Base-by-base conservation (phyloP, 2,113 vertebrate species). In the Macaca mulatta region DNA sequence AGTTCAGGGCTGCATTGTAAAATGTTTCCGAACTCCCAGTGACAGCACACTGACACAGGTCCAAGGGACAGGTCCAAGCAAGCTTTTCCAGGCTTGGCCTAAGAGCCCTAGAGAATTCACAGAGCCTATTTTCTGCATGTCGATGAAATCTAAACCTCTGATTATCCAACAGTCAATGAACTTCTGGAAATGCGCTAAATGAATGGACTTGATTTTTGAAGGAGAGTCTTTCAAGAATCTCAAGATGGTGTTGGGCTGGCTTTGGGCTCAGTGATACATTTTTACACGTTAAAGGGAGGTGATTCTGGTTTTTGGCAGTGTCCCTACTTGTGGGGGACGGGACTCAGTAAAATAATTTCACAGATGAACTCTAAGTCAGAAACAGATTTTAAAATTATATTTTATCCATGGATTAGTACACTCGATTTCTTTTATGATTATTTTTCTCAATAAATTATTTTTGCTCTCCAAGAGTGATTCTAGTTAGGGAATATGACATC, bases 401-500 rank as follows among this genome's bases (percentile, higher is more conserved):
- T 70, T 95, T 96, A 98, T 97, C 82, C 86, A 92, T 89, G 72
- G 88, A 97, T 98, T 98, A 98, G 64, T 92, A 75, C 50, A 8
- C 5, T 97, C 55, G 12, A 94, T 98, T 96, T 91, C 93, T 96
- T 98, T 97, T 96, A 97, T 50, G 77, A 89, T 95, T 96, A 74
- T 92, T 94, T 98, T 97, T 35, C 90, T 97, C 92, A 84, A 90
- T 97, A 95, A 97, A 97, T 97, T 98, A 96, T 87, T 93, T 97
- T 97, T 96, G 92, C 72, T 97, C 38, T 95, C 89, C 81, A 97
- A 79, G 67, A 92, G 35, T 82, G 84, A 97, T 97, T 98, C 96
- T 83, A 57, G 48, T 93, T 90, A 93, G 22, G 61, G 43, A 96
- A 85, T 89, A 91, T 69, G 87, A 94, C 83, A 97, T 94, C 97